phyloP scores from a whole-genome alignment of 2,888 invertebrate species.

The Rhamnusium bicolor region DNA sequence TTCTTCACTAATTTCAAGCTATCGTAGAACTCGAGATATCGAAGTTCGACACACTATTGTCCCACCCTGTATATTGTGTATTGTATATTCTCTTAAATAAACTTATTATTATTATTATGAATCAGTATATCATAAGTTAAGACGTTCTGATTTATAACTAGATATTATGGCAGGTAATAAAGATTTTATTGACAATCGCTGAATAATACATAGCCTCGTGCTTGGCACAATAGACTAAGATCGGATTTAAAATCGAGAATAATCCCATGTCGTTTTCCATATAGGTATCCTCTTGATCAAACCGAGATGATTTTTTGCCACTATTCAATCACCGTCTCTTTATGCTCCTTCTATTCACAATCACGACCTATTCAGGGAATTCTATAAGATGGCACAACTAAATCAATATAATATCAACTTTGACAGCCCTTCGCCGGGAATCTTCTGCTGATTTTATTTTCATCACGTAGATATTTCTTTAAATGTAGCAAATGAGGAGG shows the following conservation, averaged over 20 bases:
- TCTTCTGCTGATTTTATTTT: conserved; percentile 9
- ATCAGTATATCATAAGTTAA: not conserved
- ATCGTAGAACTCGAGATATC: too few relatives aligned
- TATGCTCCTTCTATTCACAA: conserved; percentile 61
- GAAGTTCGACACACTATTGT: too few relatives aligned
- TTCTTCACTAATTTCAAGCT: too few relatives aligned
- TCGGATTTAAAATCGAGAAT: conserved; percentile 31
- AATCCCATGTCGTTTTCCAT: conserved; percentile 22
- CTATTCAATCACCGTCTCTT: conserved; percentile 39
- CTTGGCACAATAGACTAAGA: conserved; percentile 22
- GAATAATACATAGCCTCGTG: conserved; percentile 26
- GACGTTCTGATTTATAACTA: not conserved
- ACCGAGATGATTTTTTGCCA: conserved; percentile 32
- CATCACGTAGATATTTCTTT: not conserved
- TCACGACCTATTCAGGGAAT: conserved; percentile 60
- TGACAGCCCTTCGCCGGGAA: conserved; percentile 18
- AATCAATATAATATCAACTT: conserved; percentile 51
- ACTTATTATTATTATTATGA: too few relatives aligned
- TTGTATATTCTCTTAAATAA: too few relatives aligned
- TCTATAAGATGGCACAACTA: conserved; percentile 53
- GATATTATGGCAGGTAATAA: conserved; percentile 15
- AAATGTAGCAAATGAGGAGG: not conserved
- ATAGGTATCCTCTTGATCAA: conserved; percentile 27
- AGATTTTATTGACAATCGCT: conserved; percentile 24
- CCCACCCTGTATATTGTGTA: too few relatives aligned